phyloP scores from a whole-genome alignment of 2,888 invertebrate species.

The Elaeidobius kamerunicus region DNA sequence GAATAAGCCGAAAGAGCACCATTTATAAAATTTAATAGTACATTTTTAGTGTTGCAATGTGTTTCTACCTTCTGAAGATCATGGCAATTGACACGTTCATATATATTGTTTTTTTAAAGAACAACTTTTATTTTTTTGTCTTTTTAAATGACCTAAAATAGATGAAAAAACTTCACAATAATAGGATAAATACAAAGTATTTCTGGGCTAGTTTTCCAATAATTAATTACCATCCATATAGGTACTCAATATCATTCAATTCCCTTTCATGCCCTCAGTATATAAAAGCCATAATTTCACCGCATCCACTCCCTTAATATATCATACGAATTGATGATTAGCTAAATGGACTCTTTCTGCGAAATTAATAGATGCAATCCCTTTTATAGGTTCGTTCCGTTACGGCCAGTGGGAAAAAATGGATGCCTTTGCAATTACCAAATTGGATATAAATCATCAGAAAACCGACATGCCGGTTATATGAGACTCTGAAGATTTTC shows the following conservation, averaged over 20 bases:
- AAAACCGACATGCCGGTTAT: slow-evolving; percentile 25
- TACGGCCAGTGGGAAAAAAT: slow-evolving; percentile 23
- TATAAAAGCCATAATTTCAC: slow-evolving; percentile 2
- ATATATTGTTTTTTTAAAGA: too few relatives aligned
- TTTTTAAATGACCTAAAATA: too few relatives aligned
- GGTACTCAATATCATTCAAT: background rate
- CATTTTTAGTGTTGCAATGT: too few relatives aligned
- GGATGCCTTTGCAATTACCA: slow-evolving; percentile 30
- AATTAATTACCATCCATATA: too few relatives aligned
- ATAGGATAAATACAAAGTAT: too few relatives aligned
- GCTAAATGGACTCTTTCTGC: slow-evolving; percentile 25
- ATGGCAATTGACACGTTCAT: too few relatives aligned
- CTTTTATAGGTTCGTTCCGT: slow-evolving; percentile 13
- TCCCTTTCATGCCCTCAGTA: background rate
- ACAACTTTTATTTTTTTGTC: too few relatives aligned
- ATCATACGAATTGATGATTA: slow-evolving; percentile 19
- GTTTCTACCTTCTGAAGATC: too few relatives aligned
- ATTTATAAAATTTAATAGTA: too few relatives aligned
- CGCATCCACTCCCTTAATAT: slow-evolving; percentile 9
- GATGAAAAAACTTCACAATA: too few relatives aligned
- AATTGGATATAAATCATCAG: slow-evolving; percentile 31
- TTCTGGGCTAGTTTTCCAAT: too few relatives aligned
- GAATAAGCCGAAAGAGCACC: too few relatives aligned
- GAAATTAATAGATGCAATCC: slow-evolving; percentile 24
- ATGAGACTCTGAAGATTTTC: slow-evolving; percentile 23